phyloP scores from a whole-genome alignment of 2,797 vertebrate genomes.

The Enteromius fasciolatus region DNA sequence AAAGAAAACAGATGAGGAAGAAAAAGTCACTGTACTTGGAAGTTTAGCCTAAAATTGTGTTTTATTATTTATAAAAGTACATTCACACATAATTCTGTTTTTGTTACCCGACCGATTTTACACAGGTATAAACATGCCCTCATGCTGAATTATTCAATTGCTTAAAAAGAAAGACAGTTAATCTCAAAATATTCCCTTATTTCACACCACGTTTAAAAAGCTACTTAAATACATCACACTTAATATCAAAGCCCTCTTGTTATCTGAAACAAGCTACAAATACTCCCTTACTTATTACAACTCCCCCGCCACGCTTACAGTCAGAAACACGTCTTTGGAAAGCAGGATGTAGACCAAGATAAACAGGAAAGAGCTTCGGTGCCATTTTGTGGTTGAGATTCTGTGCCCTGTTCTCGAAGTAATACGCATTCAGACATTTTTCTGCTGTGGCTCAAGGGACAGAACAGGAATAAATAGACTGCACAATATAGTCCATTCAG shows the following conservation, averaged over 20 bases:
- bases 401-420: slow-evolving; percentile 33
- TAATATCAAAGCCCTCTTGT: slow-evolving; percentile 52
- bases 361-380: slow-evolving; percentile 45
- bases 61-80: slow-evolving; percentile 73
- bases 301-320: slow-evolving; percentile 46
- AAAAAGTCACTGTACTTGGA: slow-evolving; percentile 12
- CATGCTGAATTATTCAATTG: slow-evolving; percentile 45
- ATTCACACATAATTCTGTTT: slow-evolving; percentile 64
- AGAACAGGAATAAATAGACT: slow-evolving; percentile 52
- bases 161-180: slow-evolving; percentile 35
- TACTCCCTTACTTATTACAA: slow-evolving; percentile 52
- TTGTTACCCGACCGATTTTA: slow-evolving; percentile 47
- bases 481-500: slow-evolving; percentile 48
- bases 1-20: background rate
- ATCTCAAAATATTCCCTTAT: slow-evolving; percentile 59
- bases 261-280: slow-evolving; percentile 52
- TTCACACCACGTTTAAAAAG: slow-evolving; percentile 55
- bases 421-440: slow-evolving; percentile 52
- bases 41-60: slow-evolving; percentile 55
- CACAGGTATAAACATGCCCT: slow-evolving; percentile 49
- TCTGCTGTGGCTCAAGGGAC: slow-evolving; percentile 54
- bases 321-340: slow-evolving; percentile 60
- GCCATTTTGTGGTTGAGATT: slow-evolving; percentile 36
- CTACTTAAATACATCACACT: slow-evolving; percentile 54
- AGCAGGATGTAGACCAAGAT: slow-evolving; percentile 49